Evolutionary conservation across 1,140 invertebrate species (phyloP).

Genomic region (Pseudomyrmex pallidus): DNA sequence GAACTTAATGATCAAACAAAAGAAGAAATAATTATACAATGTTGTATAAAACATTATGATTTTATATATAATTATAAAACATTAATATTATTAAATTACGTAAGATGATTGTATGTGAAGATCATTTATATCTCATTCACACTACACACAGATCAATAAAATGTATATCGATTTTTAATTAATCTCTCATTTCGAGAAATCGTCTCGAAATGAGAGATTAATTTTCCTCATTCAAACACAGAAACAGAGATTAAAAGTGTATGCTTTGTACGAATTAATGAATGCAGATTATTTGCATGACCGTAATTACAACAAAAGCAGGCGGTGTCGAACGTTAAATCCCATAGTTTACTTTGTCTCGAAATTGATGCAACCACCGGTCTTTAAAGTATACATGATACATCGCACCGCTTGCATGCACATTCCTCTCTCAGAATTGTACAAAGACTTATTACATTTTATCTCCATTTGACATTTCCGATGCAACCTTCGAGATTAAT

Average conservation of each 20-base stretch:
- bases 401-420: no score
- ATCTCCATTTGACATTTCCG: background rate
- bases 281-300: background rate
- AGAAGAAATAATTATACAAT: background rate
- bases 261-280: background rate
- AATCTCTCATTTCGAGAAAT: background rate
- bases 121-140: no score
- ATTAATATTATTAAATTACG: no score
- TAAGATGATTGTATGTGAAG: no score
- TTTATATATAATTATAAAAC: no score
- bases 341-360: background rate
- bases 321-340: background rate
- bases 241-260: background rate
- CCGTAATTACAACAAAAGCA: background rate
- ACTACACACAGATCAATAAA: no score
- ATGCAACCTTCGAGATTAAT: slow-evolving; percentile 6
- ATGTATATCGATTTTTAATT: background rate
- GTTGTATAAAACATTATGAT: no score
- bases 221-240: background rate
- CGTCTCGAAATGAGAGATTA: no score
- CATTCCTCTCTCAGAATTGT: background rate
- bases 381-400: background rate
- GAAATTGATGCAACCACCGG: background rate
- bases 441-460: background rate
- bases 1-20: background rate